A percentile compares a stretch with the other conserved stretches of the same genome.
These are phyloP conservation scores for Pocillopora grandis DNA, from an alignment of 92 coral and sea anemone genomes.

Conservation along the genomic window DNA sequence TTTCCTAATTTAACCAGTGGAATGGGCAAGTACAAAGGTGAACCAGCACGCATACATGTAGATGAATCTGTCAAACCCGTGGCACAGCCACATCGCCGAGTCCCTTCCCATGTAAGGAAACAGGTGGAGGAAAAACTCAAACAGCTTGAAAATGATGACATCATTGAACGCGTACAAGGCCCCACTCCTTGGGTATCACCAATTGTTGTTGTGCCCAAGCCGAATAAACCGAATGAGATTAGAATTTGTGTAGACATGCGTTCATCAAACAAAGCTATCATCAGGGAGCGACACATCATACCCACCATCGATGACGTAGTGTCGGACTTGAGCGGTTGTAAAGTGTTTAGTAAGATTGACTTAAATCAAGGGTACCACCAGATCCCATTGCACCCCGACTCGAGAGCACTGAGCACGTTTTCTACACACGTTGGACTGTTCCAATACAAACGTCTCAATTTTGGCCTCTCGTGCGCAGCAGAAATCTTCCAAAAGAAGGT, in stretches of 20 bases:
- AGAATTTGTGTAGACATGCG: constrained; percentile 79
- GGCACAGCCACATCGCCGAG: constrained; percentile 55
- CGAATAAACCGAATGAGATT: constrained; percentile 53
- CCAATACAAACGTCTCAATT: constrained; percentile 55
- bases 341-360: constrained; percentile 60
- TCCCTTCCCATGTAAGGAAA: constrained; percentile 59
- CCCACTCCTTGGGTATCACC: constrained; percentile 73
- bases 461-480: constrained; percentile 52
- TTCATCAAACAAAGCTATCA: constrained; percentile 53
- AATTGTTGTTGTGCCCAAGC: constrained; percentile 68
- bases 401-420: constrained; percentile 53
- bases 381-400: constrained; percentile 56
- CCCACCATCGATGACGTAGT: constrained; percentile 62
- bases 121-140: constrained; percentile 36
- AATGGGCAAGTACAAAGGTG: constrained; percentile 55
- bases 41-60: constrained; percentile 59
- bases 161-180: constrained; percentile 59
- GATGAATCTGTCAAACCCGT: constrained; percentile 62
- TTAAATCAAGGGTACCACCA: constrained; percentile 62
- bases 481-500: constrained; percentile 60
- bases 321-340: constrained; percentile 57
- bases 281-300: constrained; percentile 61
- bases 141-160: constrained; percentile 47
- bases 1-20: constrained; percentile 48
- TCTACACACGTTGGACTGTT: constrained; percentile 58